Conservation (phyloP, 2,888 invertebrate genomes). For the Elgonia sp. region DNA sequence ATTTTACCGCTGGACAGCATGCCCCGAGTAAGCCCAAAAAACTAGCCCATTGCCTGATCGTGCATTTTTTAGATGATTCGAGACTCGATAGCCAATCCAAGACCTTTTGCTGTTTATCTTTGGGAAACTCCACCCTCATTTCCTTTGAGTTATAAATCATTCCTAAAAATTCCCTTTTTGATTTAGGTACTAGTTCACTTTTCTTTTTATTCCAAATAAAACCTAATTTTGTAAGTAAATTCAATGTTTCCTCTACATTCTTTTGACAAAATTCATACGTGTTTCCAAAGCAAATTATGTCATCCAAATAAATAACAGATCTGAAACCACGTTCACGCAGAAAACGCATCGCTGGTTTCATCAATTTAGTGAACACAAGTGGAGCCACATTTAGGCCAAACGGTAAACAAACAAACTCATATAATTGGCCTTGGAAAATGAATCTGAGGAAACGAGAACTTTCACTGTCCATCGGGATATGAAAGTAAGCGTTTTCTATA, state of each 20-base stretch:
- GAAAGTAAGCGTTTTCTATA: slow-evolving; percentile 13
- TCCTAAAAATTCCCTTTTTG: slow-evolving; percentile 30
- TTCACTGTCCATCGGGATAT: slow-evolving; percentile 46
- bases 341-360: slow-evolving; percentile 68
- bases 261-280: too few relatives aligned
- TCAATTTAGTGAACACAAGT: slow-evolving; percentile 40
- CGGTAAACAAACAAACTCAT: slow-evolving; percentile 71
- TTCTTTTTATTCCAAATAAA: too few relatives aligned
- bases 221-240: too few relatives aligned
- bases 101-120: background rate
- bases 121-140: slow-evolving; percentile 33
- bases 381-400: slow-evolving; percentile 74
- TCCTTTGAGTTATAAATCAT: slow-evolving; percentile 28
- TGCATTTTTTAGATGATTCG: background rate
- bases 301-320: slow-evolving; percentile 71
- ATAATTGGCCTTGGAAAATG: slow-evolving; percentile 61
- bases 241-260: too few relatives aligned
- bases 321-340: slow-evolving; percentile 47
- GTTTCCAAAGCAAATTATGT: too few relatives aligned
- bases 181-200: too few relatives aligned
- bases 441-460: slow-evolving; percentile 71
- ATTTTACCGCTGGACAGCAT: slow-evolving; percentile 67
- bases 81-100: background rate
- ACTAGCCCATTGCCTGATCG: slow-evolving; percentile 56
- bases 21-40: slow-evolving; percentile 60